phyloP scores from a whole-genome alignment of 92 coral and sea anemone species.

The Blastomussa wellsi region DNA sequence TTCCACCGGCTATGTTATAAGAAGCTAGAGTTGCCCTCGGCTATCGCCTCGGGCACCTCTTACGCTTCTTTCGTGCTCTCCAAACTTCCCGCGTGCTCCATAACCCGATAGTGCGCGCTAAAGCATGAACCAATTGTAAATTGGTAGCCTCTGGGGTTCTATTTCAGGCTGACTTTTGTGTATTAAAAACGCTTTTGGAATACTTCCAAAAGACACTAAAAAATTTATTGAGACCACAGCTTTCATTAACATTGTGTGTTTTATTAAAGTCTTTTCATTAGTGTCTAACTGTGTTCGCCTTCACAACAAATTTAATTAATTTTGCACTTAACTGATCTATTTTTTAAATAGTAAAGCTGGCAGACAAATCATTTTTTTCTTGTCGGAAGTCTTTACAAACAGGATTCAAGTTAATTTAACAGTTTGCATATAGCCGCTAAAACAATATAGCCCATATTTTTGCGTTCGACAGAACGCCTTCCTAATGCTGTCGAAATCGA shows the following conservation, averaged over 20 bases:
- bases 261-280: background rate
- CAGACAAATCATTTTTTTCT: background rate
- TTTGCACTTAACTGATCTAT: background rate
- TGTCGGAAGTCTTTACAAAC: constrained; percentile 9
- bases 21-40: too few relatives aligned
- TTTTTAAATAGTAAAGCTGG: background rate
- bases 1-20: too few relatives aligned
- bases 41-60: too few relatives aligned
- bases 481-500: too few relatives aligned
- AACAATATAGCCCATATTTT: too few relatives aligned
- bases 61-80: too few relatives aligned
- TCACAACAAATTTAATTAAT: constrained; percentile 7
- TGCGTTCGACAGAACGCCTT: too few relatives aligned
- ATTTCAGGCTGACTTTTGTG: too few relatives aligned
- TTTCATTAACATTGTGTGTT: background rate
- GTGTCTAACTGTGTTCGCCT: background rate
- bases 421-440: constrained; percentile 12
- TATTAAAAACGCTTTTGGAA: background rate
- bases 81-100: too few relatives aligned
- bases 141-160: background rate
- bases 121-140: too few relatives aligned
- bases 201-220: background rate
- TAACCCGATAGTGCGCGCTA: too few relatives aligned
- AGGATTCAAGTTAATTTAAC: background rate
- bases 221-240: background rate